Evolutionary conservation across 2,888 invertebrate genomes (phyloP), one percentile per base, ranked within the genome.

Genomic region (Leptopterna dolabrata): DNA sequence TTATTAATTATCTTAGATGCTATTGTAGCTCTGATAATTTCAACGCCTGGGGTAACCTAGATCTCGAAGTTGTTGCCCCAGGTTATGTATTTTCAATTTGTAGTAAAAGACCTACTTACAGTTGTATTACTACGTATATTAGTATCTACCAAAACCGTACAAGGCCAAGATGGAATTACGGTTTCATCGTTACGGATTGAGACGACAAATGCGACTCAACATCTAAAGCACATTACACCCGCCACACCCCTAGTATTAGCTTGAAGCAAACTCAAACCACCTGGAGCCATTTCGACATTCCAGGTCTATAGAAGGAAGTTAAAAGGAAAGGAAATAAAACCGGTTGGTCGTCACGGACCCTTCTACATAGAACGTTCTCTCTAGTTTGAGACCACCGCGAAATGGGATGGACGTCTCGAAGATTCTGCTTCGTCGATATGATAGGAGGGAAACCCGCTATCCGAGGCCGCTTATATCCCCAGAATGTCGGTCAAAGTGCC

Each of bases 251-350:
- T 27, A 13, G 63, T 63, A 63, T 63, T 63, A 63, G 63, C 63
- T 9, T 11, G 63, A 24, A 13, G 27, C 63, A n/a, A 63, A 63
- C 55, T 16, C 27, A n/a, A 63, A 63, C 27, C 63, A 24, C 63
- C 24, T 63, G 24, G 63, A 63, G 63, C 63, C 63, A 27, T 63
- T 63, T 63, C 63, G 63, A 63, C 63, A 63, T 63, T 63, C 63
- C 63, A 63, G 24, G 63, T 24, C 63, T 24, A 24, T 63, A 63
- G 63, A 63, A 7, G 63, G 63, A 63, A 63, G 63, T 63, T 63
- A 63, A 63, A 63, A 63, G 63, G 63, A 63, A 63, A 19, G 63
- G 63, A 63, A 63, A 63, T 63, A 24, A 63, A 63, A 63, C 63
- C 63, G 63, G 63, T 63, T 24, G 63, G 63, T 24, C 63, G 63